Percentiles rank a stretch among this genome's conserved stretches.
Conservation (phyloP, 2,888 invertebrate species). For the Allolobophora icterica region DNA sequence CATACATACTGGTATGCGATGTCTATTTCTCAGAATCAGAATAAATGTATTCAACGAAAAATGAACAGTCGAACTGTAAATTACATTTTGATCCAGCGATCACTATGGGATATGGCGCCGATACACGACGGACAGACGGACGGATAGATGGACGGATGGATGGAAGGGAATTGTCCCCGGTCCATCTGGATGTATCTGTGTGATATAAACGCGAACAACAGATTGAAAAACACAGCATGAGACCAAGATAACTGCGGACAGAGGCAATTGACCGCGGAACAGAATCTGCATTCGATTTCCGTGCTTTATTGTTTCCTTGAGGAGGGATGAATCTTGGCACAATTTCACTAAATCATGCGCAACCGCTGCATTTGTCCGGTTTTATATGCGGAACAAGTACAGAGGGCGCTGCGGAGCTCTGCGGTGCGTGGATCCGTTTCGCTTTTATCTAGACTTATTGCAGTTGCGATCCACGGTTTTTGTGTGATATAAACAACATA, state of each 20-base stretch:
- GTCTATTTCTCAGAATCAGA: background rate
- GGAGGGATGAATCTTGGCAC: background rate
- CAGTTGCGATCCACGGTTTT: background rate
- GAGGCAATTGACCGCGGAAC: background rate
- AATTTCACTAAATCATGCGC: background rate
- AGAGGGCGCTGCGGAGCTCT: background rate
- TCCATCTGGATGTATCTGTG: background rate
- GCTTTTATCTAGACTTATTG: background rate
- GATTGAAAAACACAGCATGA: background rate
- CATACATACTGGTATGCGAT: background rate
- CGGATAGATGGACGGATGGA: no score
- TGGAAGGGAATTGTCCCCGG: background rate
- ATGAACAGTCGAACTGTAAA: background rate
- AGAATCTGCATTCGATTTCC: background rate
- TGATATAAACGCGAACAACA: background rate
- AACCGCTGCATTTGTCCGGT: background rate
- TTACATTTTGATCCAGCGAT: background rate
- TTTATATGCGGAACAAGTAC: slow-evolving; percentile 5
- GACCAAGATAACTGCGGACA: background rate
- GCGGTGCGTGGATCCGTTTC: background rate
- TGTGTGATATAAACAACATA: background rate
- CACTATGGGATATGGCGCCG: no score
- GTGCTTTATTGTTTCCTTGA: background rate
- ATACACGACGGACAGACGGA: no score
- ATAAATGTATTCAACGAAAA: no score